phyloP scores from a whole-genome alignment of 37 sponge, comb jelly and placozoan species.

The Crambe crambe region DNA sequence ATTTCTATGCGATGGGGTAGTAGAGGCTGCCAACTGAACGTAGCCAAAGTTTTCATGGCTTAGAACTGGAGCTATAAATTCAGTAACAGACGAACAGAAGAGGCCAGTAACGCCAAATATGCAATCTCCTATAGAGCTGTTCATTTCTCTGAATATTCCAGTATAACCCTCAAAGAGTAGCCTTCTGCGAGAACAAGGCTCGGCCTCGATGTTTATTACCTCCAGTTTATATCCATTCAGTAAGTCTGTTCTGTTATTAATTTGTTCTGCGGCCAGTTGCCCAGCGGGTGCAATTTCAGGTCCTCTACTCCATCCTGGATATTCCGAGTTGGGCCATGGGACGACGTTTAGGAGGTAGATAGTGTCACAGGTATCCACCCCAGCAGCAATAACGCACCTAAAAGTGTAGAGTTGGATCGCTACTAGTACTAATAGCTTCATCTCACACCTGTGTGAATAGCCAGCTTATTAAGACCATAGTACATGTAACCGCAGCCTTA shows the following conservation, averaged over 20 bases:
- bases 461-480: no score
- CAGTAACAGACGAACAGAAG: conserved; percentile 32
- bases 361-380: conserved; percentile 13
- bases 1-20: neutral
- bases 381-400: no score
- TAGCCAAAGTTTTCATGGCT: neutral
- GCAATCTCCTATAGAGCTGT: neutral
- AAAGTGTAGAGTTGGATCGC: no score
- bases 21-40: conserved; percentile 36
- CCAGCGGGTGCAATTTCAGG: conserved; percentile 49
- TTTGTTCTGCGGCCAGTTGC: conserved; percentile 38
- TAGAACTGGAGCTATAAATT: conserved; percentile 10
- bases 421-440: no score
- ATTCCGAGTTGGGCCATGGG: conserved; percentile 12
- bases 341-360: conserved; percentile 24
- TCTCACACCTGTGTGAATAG: no score
- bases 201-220: conserved; percentile 16
- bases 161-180: neutral
- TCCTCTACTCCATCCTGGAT: conserved; percentile 20
- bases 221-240: conserved; percentile 39
- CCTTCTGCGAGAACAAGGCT: conserved; percentile 11
- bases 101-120: conserved; percentile 38
- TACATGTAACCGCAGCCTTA: no score
- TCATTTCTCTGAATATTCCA: neutral
- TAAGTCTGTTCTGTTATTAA: conserved; percentile 33